Evolutionary conservation across 2,113 vertebrate genomes (phyloP).

Genomic region (Rattus norvegicus): DNA sequence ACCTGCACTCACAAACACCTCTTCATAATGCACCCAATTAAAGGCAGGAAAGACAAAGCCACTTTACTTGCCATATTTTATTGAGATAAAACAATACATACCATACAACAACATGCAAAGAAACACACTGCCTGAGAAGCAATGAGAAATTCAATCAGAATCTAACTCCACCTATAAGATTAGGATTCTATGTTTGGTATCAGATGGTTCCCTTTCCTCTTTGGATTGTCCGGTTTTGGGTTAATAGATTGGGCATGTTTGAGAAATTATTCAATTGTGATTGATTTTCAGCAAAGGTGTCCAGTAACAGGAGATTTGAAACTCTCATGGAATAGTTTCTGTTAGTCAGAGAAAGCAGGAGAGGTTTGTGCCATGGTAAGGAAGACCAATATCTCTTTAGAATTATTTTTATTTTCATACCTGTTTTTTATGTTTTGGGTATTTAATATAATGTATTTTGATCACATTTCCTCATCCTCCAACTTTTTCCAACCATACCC

Average conservation of each 20-base stretch:
- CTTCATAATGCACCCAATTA: no score
- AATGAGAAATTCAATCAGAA: neutral
- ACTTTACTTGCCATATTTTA: neutral
- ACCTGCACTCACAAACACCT: no score
- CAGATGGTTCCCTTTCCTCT: neutral
- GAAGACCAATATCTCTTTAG: no score
- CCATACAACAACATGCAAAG: neutral
- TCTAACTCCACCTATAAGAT: neutral
- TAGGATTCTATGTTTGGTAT: neutral
- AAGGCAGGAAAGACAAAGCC: neutral
- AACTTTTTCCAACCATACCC: no score
- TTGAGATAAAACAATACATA: neutral
- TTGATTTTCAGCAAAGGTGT: neutral
- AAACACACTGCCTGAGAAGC: neutral
- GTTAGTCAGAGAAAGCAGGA: no score
- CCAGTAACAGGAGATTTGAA: neutral
- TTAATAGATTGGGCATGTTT: neutral
- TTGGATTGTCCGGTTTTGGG: neutral
- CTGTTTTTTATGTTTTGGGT: no score
- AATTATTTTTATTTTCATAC: no score
- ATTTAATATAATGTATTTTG: no score
- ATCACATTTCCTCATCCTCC: no score
- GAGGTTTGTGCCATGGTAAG: no score
- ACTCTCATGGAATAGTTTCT: neutral
- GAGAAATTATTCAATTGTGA: neutral